Base-by-base conservation (phyloP, 2,797 vertebrate species). In the Gymnothorax reevesii region DNA sequence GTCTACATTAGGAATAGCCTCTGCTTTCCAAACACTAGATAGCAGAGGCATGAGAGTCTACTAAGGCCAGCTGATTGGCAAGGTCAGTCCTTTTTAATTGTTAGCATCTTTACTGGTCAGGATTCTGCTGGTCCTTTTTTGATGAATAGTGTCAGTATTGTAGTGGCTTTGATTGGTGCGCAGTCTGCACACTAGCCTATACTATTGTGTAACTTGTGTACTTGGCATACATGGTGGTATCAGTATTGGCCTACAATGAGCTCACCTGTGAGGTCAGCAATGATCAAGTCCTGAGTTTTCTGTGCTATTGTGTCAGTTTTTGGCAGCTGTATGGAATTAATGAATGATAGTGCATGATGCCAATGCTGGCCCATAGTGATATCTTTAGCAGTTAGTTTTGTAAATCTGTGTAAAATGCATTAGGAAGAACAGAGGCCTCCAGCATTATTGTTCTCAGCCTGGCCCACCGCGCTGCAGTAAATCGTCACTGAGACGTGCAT, bases 81-180 rank as follows among this genome's bases (percentile, higher is more conserved):
- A 42, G 27, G 69, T 73, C 69, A 33, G 66, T 73, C 3, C 25
- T 27, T 33, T 33, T 73, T 27, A 73, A n/a, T 4, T 66, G 62
- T n/a, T 66, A n/a, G 69, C 9, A 10, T 73, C 27, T 10, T 9
- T 73, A 33, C 69, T 73, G 69, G 4, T 9, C 27, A 73, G 2
- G 27, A 27, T 73, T 33, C 1, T 1, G 69, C 3, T 33, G 69
- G 17, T 20, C 8, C 55, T 80, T 42, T 20, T 20, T 52, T 54
- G 77, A 25, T 59, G 42, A 59, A 59, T 52, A n/a, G 62, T 25
- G 84, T 85, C 69, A 57, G 84, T 75, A 20, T 59, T 42, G 7
- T 4, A 9, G 54, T 25, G 25, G 10, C 52, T 20, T 80, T 80
- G 77, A 9, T 42, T 20, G 52, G 54, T 52, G 33, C 13, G 79